Conservation (phyloP, 2,888 invertebrate genomes). For the Aromia moschata region DNA sequence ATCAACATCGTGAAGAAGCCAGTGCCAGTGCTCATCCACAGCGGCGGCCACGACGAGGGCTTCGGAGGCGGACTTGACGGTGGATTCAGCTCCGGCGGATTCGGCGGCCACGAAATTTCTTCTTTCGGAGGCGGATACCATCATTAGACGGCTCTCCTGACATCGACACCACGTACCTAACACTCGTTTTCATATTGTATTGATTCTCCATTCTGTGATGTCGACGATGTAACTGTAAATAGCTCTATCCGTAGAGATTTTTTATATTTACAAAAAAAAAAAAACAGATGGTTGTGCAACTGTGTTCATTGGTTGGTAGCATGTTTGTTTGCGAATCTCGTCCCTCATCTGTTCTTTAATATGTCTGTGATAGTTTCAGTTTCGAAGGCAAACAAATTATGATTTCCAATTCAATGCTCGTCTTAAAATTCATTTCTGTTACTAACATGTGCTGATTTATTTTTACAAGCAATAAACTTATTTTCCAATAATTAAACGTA, state of each 20-base stretch:
- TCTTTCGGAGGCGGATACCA: slow-evolving; percentile 28
- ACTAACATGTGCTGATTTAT: background rate
- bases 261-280: background rate
- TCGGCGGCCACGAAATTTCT: slow-evolving; percentile 29
- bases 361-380: slow-evolving; percentile 30
- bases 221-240: slow-evolving; percentile 6
- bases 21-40: slow-evolving; percentile 60
- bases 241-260: slow-evolving; percentile 8
- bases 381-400: slow-evolving; percentile 24
- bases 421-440: background rate
- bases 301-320: slow-evolving; percentile 34
- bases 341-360: slow-evolving; percentile 3
- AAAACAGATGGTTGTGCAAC: slow-evolving; percentile 30
- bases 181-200: background rate
- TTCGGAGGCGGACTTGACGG: slow-evolving; percentile 42
- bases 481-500: background rate
- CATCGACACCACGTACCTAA: too few relatives aligned
- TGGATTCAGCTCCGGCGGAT: slow-evolving; percentile 24
- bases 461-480: slow-evolving; percentile 1
- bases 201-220: background rate
- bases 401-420: slow-evolving; percentile 24
- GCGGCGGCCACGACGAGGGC: slow-evolving; percentile 38
- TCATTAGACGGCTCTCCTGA: background rate
- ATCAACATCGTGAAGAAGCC: slow-evolving; percentile 66
- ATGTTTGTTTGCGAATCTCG: slow-evolving; percentile 27